phyloP scores from a whole-genome alignment of 1,140 invertebrate species.

The Pteromalus puparum region DNA sequence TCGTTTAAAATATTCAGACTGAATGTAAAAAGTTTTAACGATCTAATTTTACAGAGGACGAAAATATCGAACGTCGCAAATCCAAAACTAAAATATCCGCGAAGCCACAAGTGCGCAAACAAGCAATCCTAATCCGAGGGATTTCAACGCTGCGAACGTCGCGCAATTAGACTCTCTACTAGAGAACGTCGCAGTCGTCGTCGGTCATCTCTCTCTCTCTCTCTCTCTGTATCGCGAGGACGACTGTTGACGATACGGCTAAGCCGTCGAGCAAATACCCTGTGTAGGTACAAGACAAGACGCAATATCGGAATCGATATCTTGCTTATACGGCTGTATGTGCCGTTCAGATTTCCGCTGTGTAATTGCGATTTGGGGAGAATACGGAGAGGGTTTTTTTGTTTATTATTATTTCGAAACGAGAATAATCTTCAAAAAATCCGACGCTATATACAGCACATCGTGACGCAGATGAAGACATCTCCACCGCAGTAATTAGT shows the following conservation, averaged over 20 bases:
- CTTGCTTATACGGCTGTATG: slow-evolving; percentile 7
- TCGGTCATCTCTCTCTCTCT: neutral
- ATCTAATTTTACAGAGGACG: neutral
- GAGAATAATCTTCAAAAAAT: too few relatives aligned
- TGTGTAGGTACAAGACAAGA: slow-evolving; percentile 49
- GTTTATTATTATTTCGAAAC: too few relatives aligned
- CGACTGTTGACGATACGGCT: slow-evolving; percentile 63
- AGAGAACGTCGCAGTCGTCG: too few relatives aligned
- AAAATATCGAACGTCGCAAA: neutral
- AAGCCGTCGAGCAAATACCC: slow-evolving; percentile 62
- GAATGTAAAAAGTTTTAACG: neutral
- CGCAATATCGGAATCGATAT: slow-evolving; percentile 66
- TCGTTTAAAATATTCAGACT: too few relatives aligned
- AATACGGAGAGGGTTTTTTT: neutral
- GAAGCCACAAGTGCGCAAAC: slow-evolving; percentile 4
- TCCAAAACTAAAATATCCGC: neutral
- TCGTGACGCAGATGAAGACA: neutral
- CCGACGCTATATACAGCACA: too few relatives aligned
- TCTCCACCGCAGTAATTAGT: slow-evolving; percentile 30
- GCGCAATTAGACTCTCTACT: neutral
- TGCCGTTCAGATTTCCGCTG: slow-evolving; percentile 12
- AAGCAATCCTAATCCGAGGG: slow-evolving; percentile 1
- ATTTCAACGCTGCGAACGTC: slow-evolving; percentile 8
- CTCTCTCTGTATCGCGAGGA: neutral
- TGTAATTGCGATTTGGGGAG: neutral